phyloP scores from a whole-genome alignment of 2,888 invertebrate genomes.

The Noctuana brunneofusca region DNA sequence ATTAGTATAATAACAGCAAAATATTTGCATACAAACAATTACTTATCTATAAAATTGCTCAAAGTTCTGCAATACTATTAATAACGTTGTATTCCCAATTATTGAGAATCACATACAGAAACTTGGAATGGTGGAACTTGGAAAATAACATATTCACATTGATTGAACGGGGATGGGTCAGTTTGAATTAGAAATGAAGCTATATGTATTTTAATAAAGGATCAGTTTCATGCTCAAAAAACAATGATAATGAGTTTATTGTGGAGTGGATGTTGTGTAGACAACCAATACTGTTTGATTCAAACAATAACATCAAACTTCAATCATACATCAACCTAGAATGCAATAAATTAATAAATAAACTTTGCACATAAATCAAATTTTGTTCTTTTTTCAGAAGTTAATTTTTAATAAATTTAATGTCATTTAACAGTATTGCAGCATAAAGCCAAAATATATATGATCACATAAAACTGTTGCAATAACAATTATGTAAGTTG shows the following conservation, averaged over 20 bases:
- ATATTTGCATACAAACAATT: slow-evolving; percentile 28
- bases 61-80: slow-evolving; percentile 18
- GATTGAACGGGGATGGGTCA: neutral
- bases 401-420: neutral
- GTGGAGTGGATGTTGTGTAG: too few species aligned
- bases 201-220: too few species aligned
- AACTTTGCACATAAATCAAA: too few species aligned
- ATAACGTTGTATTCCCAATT: slow-evolving; percentile 7
- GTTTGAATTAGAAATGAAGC: neutral
- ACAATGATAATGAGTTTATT: too few species aligned
- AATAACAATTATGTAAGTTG: neutral
- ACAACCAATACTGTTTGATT: too few species aligned
- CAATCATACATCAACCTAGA: too few species aligned
- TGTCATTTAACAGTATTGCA: slow-evolving; percentile 13
- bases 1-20: slow-evolving; percentile 36
- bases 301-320: too few species aligned
- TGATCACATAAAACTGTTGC: neutral
- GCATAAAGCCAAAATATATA: neutral
- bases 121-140: slow-evolving; percentile 16
- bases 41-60: neutral
- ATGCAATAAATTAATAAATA: too few species aligned
- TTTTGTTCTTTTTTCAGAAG: neutral
- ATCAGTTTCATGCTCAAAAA: too few species aligned
- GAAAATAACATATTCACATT: neutral
- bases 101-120: neutral